Base-by-base conservation (phyloP, 1,140 invertebrate species). In the Calliphora vicina region DNA sequence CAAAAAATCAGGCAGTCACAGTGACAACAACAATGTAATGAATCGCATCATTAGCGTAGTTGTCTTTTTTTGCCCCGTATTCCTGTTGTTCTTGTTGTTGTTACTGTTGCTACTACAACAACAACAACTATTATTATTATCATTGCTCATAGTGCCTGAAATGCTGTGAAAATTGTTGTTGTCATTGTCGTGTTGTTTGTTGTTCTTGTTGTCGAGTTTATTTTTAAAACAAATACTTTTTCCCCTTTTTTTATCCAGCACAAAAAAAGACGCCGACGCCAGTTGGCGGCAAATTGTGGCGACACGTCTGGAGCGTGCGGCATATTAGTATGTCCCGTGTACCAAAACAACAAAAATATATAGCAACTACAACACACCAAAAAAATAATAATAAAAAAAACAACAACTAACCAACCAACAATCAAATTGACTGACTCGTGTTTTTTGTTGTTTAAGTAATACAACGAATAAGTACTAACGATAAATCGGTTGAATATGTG, bases 211-310 rank as follows among this genome's bases (percentile, higher is more conserved):
- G 74, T 78, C 20, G 42, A 20, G 80, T 81, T 81, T 81, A 81
- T 81, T 81, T 81, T 71, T 71, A 81, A 71, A 71, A 25, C 78
- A 50, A 35, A 61, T 61, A 35, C 15, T 81, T 81, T 81, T 81
- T 50, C 50, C 80, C 80, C 74, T 20, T 78, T 45, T 78, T 42
- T 78, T 45, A 2, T 57, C 50, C 50, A 57, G 50, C 20, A 43
- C 29, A 43, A 78, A 78, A 76, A 78, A 78, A 81, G 25, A 81
- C 80, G 50, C 80, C 74, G 85, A 84, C 86, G 74, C 74, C 74
- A 85, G 86, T 87, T 88, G 87, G 86, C 87, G 87, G 87, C 85
- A 88, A 88, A 88, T 88, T 88, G 87, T 87, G 87, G 87, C 87
- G 87, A 88, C 87, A 88, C 87, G 87, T 88, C 87, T 88, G 87